Percentiles rank a stretch among this genome's conserved stretches.
These are phyloP conservation scores for Bemisia tabaci DNA, from an alignment of 1,140 invertebrate genomes.

Conservation along the genomic window DNA sequence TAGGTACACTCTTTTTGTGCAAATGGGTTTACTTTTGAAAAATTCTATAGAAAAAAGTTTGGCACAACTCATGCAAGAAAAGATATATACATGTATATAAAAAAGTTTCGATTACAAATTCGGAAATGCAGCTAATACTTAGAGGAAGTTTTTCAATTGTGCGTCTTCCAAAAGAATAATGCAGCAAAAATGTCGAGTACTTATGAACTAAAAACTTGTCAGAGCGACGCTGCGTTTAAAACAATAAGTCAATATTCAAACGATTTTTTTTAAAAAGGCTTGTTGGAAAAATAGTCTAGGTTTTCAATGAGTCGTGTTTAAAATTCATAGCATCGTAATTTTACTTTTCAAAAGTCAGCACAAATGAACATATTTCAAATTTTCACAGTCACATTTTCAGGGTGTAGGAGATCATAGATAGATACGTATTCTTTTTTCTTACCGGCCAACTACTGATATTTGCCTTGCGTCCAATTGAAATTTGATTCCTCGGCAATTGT, in stretches of 20 bases:
- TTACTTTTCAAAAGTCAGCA: background rate
- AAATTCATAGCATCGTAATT: background rate
- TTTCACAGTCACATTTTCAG: background rate
- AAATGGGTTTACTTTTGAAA: background rate
- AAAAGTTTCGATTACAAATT: no score
- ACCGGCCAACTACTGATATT: background rate
- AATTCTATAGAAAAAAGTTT: background rate
- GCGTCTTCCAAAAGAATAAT: no score
- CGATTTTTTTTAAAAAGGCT: background rate
- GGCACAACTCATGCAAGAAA: no score
- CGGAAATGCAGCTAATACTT: no score
- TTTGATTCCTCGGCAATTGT: background rate
- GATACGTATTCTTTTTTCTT: no score
- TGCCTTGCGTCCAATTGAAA: background rate
- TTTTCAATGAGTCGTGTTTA: background rate
- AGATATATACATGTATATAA: no score
- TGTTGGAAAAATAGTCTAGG: background rate
- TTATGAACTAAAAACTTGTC: no score
- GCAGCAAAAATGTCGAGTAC: no score
- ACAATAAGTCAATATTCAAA: no score
- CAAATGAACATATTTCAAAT: background rate
- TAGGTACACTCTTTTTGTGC: background rate
- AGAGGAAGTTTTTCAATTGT: no score
- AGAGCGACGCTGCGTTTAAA: no score
- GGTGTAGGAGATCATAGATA: no score